Percentiles rank a stretch among this genome's conserved stretches.
Evolutionary conservation across 1,140 invertebrate species (phyloP).

Genomic region (Pseudomyrmex gracilis): DNA sequence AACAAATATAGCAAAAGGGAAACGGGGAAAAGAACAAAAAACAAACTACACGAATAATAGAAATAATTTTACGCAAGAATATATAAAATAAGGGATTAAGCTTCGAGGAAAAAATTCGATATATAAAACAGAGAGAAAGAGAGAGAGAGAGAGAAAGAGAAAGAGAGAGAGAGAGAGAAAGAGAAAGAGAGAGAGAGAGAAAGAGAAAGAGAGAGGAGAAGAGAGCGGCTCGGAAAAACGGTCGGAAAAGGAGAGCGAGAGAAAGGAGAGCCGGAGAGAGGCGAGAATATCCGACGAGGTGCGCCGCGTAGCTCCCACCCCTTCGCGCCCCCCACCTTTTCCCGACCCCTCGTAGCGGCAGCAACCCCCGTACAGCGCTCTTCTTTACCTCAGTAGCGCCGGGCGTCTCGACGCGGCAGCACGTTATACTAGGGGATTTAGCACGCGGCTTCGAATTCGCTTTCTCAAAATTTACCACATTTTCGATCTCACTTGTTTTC

Average conservation of each 20-base stretch:
- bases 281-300: conserved; percentile 49
- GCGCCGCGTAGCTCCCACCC: conserved; percentile 28
- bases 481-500: conserved; percentile 8
- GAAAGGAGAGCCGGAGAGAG: conserved; percentile 37
- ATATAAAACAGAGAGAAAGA: neutral
- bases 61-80: conserved; percentile 16
- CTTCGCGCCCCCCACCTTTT: conserved; percentile 18
- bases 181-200: neutral
- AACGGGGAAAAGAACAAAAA: neutral
- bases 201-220: neutral
- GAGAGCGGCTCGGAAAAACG: neutral
- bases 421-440: conserved; percentile 63
- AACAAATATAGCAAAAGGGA: neutral
- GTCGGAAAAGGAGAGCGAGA: neutral
- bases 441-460: conserved; percentile 22
- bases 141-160: neutral
- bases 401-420: conserved; percentile 78
- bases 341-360: conserved; percentile 40
- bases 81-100: conserved; percentile 12
- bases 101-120: no score
- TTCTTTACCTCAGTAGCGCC: conserved; percentile 78
- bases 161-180: neutral
- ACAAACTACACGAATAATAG: neutral
- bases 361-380: conserved; percentile 63
- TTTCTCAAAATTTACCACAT: conserved; percentile 14